Conservation (phyloP, 2,113 vertebrate species). For the Rallus limicola region DNA sequence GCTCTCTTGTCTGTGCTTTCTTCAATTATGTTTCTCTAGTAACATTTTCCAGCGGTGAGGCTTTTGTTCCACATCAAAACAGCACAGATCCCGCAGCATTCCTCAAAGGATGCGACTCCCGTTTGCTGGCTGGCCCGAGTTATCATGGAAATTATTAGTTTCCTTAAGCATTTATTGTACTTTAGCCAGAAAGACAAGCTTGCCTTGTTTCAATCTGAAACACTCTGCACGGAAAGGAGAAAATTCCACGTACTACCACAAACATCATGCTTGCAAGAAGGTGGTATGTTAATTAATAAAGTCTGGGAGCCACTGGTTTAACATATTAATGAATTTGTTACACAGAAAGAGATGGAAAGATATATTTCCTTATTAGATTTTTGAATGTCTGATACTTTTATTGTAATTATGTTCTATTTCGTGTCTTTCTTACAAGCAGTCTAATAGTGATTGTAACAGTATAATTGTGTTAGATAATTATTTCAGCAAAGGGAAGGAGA, state of each 20-base stretch:
- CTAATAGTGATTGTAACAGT: neutral
- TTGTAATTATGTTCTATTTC: neutral
- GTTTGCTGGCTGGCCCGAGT: neutral
- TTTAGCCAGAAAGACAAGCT: conserved; percentile 51
- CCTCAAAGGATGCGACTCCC: neutral
- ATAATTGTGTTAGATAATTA: neutral
- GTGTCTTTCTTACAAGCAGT: neutral
- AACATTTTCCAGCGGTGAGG: conserved; percentile 21
- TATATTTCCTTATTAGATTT: conserved; percentile 25
- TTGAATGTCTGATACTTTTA: conserved; percentile 18
- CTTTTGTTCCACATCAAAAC: conserved; percentile 34
- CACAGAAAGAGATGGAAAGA: conserved; percentile 29
- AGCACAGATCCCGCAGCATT: neutral
- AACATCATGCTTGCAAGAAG: conserved; percentile 2
- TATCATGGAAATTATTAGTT: conserved; percentile 54
- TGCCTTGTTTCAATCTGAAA: neutral
- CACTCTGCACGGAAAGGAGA: neutral
- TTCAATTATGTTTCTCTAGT: conserved; percentile 3
- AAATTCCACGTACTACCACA: conserved; percentile 2
- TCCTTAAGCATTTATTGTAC: conserved; percentile 30
- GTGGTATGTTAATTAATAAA: conserved; percentile 62
- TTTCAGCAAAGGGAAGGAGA: neutral
- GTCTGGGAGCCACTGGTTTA: conserved; percentile 40
- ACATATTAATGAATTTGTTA: conserved; percentile 36
- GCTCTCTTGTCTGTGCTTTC: neutral